Conservation (phyloP, 2,113 vertebrate species). For the Vulpes ferrilata region DNA sequence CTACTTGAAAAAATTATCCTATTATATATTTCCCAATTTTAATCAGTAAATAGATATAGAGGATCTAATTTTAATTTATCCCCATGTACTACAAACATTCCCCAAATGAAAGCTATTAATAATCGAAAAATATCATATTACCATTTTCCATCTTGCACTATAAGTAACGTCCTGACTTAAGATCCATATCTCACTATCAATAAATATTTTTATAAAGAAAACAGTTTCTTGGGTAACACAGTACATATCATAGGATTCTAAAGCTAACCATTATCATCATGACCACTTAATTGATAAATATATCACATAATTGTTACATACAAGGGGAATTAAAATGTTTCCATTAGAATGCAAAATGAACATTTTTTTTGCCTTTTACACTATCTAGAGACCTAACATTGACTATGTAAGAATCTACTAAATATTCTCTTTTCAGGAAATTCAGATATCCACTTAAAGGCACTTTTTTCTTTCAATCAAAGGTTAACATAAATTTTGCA, state of each 20-base stretch:
- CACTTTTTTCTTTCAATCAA: not conserved
- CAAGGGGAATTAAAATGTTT: not conserved
- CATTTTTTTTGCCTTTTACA: not conserved
- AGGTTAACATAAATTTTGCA: not conserved
- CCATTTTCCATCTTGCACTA: not conserved
- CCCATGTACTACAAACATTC: not conserved
- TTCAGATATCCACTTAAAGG: not conserved
- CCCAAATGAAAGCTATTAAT: not conserved
- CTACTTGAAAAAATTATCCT: constrained; percentile 2
- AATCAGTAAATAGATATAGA: not conserved
- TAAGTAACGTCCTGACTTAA: constrained; percentile 14
- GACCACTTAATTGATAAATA: not conserved
- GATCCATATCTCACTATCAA: not conserved
- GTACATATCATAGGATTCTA: not conserved
- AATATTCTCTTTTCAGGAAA: not conserved
- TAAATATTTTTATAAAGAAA: constrained; percentile 10
- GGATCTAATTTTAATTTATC: constrained; percentile 1
- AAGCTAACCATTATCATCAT: not conserved
- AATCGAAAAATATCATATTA: not conserved
- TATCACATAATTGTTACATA: not conserved
- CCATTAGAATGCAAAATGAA: not conserved
- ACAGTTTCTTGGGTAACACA: not conserved
- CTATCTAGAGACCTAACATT: not conserved
- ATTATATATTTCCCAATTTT: not conserved
- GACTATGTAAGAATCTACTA: not conserved